Base-by-base conservation (phyloP, 2,797 vertebrate species). In the Notolabrus celidotus region DNA sequence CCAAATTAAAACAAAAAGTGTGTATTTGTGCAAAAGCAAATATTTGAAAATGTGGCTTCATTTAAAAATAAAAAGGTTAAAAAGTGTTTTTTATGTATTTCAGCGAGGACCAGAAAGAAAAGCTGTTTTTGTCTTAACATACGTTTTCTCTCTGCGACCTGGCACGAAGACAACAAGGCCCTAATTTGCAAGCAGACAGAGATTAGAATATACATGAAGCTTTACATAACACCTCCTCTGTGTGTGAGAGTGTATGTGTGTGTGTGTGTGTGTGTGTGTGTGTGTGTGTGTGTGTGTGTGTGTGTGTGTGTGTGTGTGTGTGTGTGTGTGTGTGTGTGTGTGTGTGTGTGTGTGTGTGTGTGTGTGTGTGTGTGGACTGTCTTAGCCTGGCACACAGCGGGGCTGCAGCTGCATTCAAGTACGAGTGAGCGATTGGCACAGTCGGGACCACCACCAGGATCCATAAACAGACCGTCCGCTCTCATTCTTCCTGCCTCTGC, bases 361-460 rank as follows among this genome's bases (percentile, higher is more conserved):
- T n/a, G n/a, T n/a, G n/a, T n/a, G n/a, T n/a, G n/a, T n/a, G n/a
- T 31, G 25, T 43, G 66, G 4, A 14, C 33, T 63, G 39, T 10
- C 11, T 63, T 3, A 4, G 67, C 54, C 62, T 61, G 76, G 72
- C 59, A 69, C 72, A 66, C 65, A n/a, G 42, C 1, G 56, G 0
- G 22, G 34, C 53, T 73, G 67, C 81, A 80, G 87, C 79, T 78
- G 80, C 46, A 42, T 10, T 25, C 54, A 61, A 57, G 67, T 43
- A 54, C 65, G 3, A 55, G 55, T 77, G 52, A n/a, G 67, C 8
- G 63, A 71, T 67, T 58, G 76, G 67, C 67, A 72, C 61, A 61
- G 61, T 69, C 67, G 0, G 82, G 77, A 83, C 82, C 72, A 83
- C 82, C 72, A 67, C 71, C 77, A 43, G 51, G 55, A 67, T 75